phyloP scores from a whole-genome alignment of 2,797 vertebrate species.

The Monodelphis domestica region DNA sequence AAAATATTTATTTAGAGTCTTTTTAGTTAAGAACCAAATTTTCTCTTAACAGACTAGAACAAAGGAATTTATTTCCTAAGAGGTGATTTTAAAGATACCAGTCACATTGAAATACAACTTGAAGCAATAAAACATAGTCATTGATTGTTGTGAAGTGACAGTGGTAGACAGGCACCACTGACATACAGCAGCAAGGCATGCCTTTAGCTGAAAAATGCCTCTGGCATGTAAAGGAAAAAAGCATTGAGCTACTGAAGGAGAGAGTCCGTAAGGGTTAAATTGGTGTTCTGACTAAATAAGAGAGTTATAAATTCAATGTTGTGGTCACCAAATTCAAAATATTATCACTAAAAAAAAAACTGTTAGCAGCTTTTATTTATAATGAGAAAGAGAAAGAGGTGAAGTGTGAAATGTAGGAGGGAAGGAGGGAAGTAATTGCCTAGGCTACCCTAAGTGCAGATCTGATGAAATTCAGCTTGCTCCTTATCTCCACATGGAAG shows the following conservation, averaged over 20 bases:
- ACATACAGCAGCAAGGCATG: not conserved
- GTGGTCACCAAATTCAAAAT: too few species aligned
- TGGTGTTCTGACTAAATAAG: too few species aligned
- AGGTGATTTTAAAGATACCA: slow-evolving; percentile 25
- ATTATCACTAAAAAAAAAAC: too few species aligned
- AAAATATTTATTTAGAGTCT: slow-evolving; percentile 10
- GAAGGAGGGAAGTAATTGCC: too few species aligned
- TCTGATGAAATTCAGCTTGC: too few species aligned
- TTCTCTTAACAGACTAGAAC: not conserved
- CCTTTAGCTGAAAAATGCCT: not conserved
- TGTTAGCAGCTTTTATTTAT: too few species aligned
- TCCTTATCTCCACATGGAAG: too few species aligned
- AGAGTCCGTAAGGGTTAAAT: not conserved
- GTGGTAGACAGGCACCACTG: not conserved
- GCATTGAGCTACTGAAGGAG: not conserved
- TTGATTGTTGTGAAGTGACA: not conserved
- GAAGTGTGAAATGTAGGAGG: too few species aligned
- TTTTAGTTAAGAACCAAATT: not conserved
- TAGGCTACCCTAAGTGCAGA: too few species aligned
- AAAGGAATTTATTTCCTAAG: not conserved
- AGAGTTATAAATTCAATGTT: too few species aligned
- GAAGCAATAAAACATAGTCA: slow-evolving; percentile 27
- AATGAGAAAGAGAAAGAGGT: too few species aligned
- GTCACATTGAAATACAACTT: slow-evolving; percentile 25
- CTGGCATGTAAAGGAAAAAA: not conserved